phyloP scores from a whole-genome alignment of 1,140 invertebrate genomes.

The Armadillidium nasatum region DNA sequence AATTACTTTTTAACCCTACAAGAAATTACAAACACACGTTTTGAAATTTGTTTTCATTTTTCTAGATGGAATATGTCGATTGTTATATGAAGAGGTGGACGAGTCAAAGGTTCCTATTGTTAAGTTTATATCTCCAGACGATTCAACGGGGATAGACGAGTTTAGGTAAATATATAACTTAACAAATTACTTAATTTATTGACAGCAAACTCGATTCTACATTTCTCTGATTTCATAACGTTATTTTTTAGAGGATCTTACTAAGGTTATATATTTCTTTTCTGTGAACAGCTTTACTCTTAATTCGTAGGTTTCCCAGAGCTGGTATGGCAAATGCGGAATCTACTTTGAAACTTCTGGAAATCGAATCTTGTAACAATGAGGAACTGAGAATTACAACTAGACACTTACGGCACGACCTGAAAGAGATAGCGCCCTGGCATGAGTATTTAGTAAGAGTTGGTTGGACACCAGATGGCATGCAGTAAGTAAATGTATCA shows the following conservation, averaged over 20 bases:
- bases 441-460: slow-evolving; percentile 88
- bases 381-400: slow-evolving; percentile 63
- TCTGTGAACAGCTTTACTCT: background rate
- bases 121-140: slow-evolving; percentile 75
- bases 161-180: slow-evolving; percentile 55
- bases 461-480: slow-evolving; percentile 85
- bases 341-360: slow-evolving; percentile 79
- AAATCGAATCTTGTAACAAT: slow-evolving; percentile 68
- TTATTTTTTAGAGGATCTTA: too few species aligned
- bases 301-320: slow-evolving; percentile 69
- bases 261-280: too few species aligned
- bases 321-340: slow-evolving; percentile 85
- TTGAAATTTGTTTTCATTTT: too few species aligned
- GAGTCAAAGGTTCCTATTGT: slow-evolving; percentile 89
- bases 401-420: slow-evolving; percentile 63
- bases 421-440: slow-evolving; percentile 76
- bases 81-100: slow-evolving; percentile 94
- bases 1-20: too few species aligned
- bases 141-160: slow-evolving; percentile 73
- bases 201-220: too few species aligned
- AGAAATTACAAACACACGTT: too few species aligned
- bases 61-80: slow-evolving; percentile 69
- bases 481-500: slow-evolving; percentile 62
- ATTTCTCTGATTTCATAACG: too few species aligned
- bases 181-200: slow-evolving; percentile 1